A percentile compares a stretch with the other conserved stretches of the same genome.
These are phyloP conservation scores for Drosophila mayri DNA, from an alignment of 1,140 invertebrate genomes.

Conservation along the genomic window DNA sequence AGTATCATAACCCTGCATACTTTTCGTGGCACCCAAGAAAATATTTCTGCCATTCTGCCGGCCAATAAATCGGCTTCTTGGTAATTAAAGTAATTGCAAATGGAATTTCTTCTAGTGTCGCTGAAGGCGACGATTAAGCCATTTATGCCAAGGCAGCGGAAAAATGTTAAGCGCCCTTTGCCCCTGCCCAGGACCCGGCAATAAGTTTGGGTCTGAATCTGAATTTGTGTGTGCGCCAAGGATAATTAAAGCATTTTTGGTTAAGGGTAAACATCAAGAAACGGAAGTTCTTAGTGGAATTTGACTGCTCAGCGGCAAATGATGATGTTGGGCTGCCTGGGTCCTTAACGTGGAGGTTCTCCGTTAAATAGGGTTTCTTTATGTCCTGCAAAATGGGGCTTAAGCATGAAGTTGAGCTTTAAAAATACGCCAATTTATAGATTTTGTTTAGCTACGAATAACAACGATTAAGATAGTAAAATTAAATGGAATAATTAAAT, in stretches of 20 bases:
- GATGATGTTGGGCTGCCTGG: constrained; percentile 29
- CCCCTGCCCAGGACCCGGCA: not conserved
- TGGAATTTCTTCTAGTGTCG: constrained; percentile 59
- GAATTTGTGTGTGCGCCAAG: constrained; percentile 16
- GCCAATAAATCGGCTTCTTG: constrained; percentile 58
- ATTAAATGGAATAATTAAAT: too few species aligned
- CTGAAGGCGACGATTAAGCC: constrained; percentile 71
- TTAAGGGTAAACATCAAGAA: constrained; percentile 52
- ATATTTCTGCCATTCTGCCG: constrained; percentile 29
- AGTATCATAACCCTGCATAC: constrained; percentile 46
- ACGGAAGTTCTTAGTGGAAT: constrained; percentile 53
- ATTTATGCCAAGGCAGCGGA: constrained; percentile 76
- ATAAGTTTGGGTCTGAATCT: constrained; percentile 30
- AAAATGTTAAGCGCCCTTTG: constrained; percentile 65
- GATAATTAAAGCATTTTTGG: constrained; percentile 58
- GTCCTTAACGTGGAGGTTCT: not conserved
- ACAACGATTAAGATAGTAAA: too few species aligned
- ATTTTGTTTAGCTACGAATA: constrained; percentile 9
- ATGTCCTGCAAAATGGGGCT: constrained; percentile 25
- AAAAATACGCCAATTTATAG: constrained; percentile 33
- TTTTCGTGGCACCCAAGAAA: constrained; percentile 22
- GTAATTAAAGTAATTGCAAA: constrained; percentile 78
- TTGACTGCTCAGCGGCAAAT: constrained; percentile 45
- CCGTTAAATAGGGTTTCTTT: constrained; percentile 6
- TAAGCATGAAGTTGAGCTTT: constrained; percentile 42